phyloP scores from a whole-genome alignment of 2,888 invertebrate species.

The Adineta ricciae region DNA sequence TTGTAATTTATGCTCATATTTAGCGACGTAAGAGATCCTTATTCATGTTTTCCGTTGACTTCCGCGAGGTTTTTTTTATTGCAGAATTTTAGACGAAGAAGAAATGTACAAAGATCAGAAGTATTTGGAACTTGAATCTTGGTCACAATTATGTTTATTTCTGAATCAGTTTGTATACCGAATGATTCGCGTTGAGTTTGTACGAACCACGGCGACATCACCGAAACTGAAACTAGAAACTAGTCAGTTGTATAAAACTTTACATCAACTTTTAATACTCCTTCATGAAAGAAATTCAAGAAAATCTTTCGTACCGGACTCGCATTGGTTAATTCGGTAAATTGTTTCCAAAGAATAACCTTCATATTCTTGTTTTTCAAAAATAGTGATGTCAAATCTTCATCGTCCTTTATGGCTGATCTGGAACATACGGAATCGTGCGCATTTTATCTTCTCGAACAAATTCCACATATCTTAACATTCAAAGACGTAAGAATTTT shows the following conservation, averaged over 20 bases:
- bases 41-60: too few species aligned
- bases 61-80: too few species aligned
- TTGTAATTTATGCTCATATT: conserved; percentile 25
- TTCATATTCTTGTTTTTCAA: too few species aligned
- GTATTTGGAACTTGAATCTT: conserved; percentile 21
- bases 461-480: conserved; percentile 32
- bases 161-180: conserved; percentile 27
- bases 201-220: neutral
- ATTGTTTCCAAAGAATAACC: neutral
- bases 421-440: conserved; percentile 23
- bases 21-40: conserved; percentile 25
- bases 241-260: conserved; percentile 22
- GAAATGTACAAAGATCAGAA: conserved; percentile 31
- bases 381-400: neutral
- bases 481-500: conserved; percentile 5
- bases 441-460: conserved; percentile 16
- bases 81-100: conserved; percentile 32
- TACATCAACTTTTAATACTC: conserved; percentile 25
- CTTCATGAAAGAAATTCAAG: conserved; percentile 25
- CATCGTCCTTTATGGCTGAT: conserved; percentile 26
- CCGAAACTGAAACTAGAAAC: conserved; percentile 21
- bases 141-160: conserved; percentile 20
- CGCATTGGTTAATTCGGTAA: neutral
- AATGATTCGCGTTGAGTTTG: conserved; percentile 1
- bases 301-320: conserved; percentile 15